Evolutionary conservation across 2,113 vertebrate genomes (phyloP).

Genomic region (Suncus etruscus): DNA sequence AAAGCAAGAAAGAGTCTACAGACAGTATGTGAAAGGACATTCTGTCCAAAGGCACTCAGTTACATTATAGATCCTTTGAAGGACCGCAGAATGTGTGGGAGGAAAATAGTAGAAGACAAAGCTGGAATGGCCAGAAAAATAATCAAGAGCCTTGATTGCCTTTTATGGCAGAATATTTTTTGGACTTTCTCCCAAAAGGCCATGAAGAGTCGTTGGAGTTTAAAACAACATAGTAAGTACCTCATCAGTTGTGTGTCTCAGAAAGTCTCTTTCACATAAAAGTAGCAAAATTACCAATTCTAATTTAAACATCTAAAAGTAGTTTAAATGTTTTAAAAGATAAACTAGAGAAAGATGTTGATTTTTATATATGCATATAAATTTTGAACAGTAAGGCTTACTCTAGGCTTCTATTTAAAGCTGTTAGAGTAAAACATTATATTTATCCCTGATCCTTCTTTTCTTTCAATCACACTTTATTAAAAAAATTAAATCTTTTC

Average conservation of each 20-base stretch:
- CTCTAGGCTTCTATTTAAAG: slow-evolving; percentile 65
- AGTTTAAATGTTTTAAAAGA: slow-evolving; percentile 56
- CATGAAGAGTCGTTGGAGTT: not conserved
- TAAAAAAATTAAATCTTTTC: slow-evolving; percentile 65
- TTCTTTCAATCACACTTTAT: slow-evolving; percentile 56
- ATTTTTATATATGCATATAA: slow-evolving; percentile 34
- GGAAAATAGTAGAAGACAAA: not conserved
- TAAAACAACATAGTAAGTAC: slow-evolving; percentile 15
- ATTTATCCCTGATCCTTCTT: slow-evolving; percentile 59
- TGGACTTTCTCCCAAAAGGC: slow-evolving; percentile 35
- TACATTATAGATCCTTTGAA: slow-evolving; percentile 14
- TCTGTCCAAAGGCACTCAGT: not conserved
- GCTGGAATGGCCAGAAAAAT: slow-evolving; percentile 1
- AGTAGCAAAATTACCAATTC: slow-evolving; percentile 56
- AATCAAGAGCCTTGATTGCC: slow-evolving; percentile 16
- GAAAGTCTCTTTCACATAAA: slow-evolving; percentile 66
- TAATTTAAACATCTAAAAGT: slow-evolving; percentile 62
- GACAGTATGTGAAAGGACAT: not conserved
- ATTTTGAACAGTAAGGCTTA: slow-evolving; percentile 59
- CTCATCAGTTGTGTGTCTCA: not conserved
- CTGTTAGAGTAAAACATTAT: slow-evolving; percentile 55
- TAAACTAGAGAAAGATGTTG: not conserved
- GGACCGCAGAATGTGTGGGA: not conserved
- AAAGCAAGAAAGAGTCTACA: not conserved
- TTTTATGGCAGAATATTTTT: not conserved